These are phyloP conservation scores for Donacobius atricapilla DNA, from an alignment of 2,113 vertebrate genomes.

Conservation along the genomic window DNA sequence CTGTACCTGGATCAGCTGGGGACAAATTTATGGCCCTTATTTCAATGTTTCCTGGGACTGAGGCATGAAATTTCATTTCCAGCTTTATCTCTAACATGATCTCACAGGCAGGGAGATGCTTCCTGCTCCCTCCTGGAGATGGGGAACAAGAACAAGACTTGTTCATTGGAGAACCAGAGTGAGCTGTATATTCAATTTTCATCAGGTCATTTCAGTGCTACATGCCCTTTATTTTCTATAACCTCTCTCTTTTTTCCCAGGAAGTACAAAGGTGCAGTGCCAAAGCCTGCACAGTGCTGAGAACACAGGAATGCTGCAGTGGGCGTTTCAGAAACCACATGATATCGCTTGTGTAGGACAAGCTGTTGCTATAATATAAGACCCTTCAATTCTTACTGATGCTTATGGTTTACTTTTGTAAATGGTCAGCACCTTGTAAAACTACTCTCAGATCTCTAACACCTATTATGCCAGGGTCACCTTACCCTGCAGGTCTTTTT, in stretches of 20 bases:
- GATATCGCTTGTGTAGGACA: not conserved
- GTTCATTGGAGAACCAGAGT: not conserved
- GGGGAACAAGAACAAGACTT: not conserved
- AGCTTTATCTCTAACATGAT: not conserved
- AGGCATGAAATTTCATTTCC: slow-evolving; percentile 30
- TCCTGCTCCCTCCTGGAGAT: not conserved
- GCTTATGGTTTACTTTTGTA: not conserved
- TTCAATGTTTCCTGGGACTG: not conserved
- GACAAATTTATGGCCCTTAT: not conserved
- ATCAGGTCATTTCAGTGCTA: not conserved
- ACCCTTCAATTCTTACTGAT: not conserved
- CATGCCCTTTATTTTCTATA: not conserved
- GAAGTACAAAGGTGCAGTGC: not conserved
- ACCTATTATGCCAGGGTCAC: not conserved
- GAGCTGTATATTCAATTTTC: not conserved
- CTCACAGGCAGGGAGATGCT: not conserved
- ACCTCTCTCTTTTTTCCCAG: not conserved
- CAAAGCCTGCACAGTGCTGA: not conserved
- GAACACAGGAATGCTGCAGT: not conserved
- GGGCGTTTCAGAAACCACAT: not conserved
- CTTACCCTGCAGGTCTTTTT: not conserved
- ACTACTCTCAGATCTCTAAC: not conserved
- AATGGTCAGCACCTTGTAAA: not conserved
- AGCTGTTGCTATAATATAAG: not conserved
- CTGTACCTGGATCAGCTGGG: not conserved